Percentiles rank a stretch among this genome's conserved stretches.
Conservation (phyloP, 2,888 invertebrate species). For the Parapristionchus giblindavisi region DNA sequence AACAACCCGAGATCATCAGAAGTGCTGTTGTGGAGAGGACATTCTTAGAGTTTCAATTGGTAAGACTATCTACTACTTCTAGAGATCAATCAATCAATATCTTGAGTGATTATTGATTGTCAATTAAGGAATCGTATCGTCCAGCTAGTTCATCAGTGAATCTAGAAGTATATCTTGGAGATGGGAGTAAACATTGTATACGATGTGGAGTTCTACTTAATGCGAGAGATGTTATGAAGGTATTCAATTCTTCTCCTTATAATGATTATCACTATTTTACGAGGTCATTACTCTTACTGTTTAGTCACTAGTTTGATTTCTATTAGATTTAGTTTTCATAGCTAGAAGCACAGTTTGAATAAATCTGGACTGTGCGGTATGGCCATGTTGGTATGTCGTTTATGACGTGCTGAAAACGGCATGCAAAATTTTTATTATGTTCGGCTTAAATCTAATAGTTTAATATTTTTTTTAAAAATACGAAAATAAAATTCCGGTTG, state of each 20-base stretch:
- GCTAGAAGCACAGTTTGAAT: no score
- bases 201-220: slow-evolving; percentile 31
- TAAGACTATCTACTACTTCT: slow-evolving; percentile 43
- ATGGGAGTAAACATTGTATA: slow-evolving; percentile 40
- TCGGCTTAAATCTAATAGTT: no score
- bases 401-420: no score
- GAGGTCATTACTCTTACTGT: not conserved
- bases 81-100: no score
- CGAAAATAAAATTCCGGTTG: no score
- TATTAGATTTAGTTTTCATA: no score
- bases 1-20: slow-evolving; percentile 61
- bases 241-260: not conserved
- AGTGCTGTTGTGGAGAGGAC: slow-evolving; percentile 61
- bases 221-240: slow-evolving; percentile 39
- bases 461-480: no score
- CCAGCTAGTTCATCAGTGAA: slow-evolving; percentile 50
- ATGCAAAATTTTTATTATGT: no score
- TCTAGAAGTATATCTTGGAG: slow-evolving; percentile 49
- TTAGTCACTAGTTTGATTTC: no score
- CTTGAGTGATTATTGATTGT: no score
- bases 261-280: not conserved
- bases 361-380: no score
- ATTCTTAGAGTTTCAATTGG: slow-evolving; percentile 63
- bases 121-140: slow-evolving; percentile 53
- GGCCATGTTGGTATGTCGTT: no score